Base-by-base conservation (phyloP, 2,113 vertebrate genomes). In the Cephalopterus ornatus region DNA sequence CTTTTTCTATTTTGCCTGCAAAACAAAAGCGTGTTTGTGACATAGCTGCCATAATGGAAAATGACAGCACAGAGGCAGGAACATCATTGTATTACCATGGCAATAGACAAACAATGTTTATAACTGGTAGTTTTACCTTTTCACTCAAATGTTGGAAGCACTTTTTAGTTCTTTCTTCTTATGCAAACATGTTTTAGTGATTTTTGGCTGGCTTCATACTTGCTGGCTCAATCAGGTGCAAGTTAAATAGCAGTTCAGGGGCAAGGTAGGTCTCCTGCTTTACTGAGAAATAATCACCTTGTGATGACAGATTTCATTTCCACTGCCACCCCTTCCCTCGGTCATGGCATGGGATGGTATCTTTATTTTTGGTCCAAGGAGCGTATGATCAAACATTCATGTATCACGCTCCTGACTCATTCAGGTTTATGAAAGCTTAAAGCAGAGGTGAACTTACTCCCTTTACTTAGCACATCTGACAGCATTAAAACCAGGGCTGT, bases 51-150 rank as follows among this genome's bases (percentile, higher is more conserved):
- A 71, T 92, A 92, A 93, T 56, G 65, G 82, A 94, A 92, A 88
- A 90, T 67, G 78, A 89, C 91, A 94, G 88, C 67, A 86, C 22
- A 74, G 79, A 83, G 42, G 55, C 1, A 1, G 55, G 79, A 93
- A 85, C 63, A 46, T 70, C 89, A 73, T 80, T 90, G 67, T 77
- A 96, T 92, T 80, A 41, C 88, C 88, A 96, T 92, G 65, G 95
- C 85, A 96, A 94, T 86, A 92, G 93, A 94, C 75, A 95, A 95
- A 95, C 67, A 82, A 30, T 76, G 62, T 47, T 95, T 77, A 92
- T 93, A 67, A 73, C 62, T 88, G 39, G 67, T 73, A 85, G 75
- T 79, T 96, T 83, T 85, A 93, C 41, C 68, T 49, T 91, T 95
- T 92, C 70, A 58, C 41, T 95, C 65, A 84, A 92, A 46, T 41